phyloP scores from a whole-genome alignment of 1,140 invertebrate species.

The Trialeurodes vaporariorum region DNA sequence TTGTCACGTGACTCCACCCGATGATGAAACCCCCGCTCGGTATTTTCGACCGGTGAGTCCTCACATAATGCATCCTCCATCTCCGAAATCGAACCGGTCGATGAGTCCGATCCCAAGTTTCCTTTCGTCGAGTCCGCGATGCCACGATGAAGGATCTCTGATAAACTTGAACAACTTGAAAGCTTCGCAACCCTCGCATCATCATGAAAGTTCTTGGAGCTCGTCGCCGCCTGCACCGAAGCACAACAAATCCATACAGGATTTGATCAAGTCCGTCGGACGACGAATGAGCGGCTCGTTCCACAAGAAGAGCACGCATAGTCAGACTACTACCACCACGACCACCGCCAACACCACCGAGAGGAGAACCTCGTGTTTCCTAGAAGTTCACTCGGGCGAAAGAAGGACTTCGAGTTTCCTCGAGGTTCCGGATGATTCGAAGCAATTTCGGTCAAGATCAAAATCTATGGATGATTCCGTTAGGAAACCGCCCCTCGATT shows the following conservation, averaged over 20 bases:
- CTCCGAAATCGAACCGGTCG: no score
- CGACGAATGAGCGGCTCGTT: slow-evolving; percentile 1
- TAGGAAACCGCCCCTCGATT: slow-evolving; percentile 47
- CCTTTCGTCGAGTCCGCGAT: not conserved
- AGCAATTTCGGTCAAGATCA: slow-evolving; percentile 54
- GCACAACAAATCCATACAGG: slow-evolving; percentile 17
- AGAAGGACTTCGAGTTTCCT: slow-evolving; percentile 18
- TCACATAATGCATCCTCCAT: not conserved
- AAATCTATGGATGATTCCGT: slow-evolving; percentile 53
- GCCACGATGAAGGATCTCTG: not conserved
- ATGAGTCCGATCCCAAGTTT: not conserved
- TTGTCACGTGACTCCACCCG: slow-evolving; percentile 12
- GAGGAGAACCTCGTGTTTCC: slow-evolving; percentile 18
- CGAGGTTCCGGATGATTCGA: slow-evolving; percentile 34
- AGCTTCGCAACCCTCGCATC: not conserved
- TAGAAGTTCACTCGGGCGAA: slow-evolving; percentile 22
- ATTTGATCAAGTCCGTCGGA: slow-evolving; percentile 18
- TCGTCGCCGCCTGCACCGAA: slow-evolving; percentile 8
- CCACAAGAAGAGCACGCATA: slow-evolving; percentile 7
- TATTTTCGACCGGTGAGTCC: not conserved
- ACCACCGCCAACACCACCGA: no score
- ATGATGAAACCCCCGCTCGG: slow-evolving; percentile 6
- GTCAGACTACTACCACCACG: not conserved
- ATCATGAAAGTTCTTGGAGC: not conserved
- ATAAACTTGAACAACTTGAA: not conserved